Conservation (phyloP, 2,113 vertebrate genomes). For the Trachemys scripta region DNA sequence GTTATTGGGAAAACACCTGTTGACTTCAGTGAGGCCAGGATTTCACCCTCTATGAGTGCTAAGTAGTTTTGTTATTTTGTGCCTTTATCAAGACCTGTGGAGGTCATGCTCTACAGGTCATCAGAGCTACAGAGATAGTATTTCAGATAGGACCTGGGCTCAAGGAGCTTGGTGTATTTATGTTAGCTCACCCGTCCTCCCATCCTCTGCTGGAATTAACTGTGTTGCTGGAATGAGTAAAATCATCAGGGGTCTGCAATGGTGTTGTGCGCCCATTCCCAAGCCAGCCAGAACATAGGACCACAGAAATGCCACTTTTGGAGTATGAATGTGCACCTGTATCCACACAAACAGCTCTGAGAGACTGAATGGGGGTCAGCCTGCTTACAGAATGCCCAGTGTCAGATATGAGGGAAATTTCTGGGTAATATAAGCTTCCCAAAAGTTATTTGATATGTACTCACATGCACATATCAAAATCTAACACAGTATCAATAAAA, state of each 20-base stretch:
- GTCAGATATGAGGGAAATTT: neutral
- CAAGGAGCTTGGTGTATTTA: accelerated
- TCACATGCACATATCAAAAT: neutral
- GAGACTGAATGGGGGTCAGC: neutral
- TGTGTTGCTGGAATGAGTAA: neutral
- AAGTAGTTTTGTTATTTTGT: neutral
- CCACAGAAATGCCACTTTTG: neutral
- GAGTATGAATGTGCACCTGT: neutral
- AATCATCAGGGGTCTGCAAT: neutral
- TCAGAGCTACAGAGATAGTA: neutral
- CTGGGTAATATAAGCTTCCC: neutral
- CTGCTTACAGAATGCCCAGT: neutral
- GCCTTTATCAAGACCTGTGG: neutral
- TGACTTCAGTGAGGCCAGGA: neutral
- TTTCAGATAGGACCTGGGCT: neutral
- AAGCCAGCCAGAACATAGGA: neutral
- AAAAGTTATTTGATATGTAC: neutral
- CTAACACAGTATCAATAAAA: neutral
- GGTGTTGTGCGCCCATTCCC: neutral
- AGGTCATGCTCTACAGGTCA: neutral
- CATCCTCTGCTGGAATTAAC: neutral
- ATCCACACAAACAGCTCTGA: neutral
- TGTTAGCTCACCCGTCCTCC: neutral
- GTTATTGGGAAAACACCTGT: slow-evolving; percentile 53
- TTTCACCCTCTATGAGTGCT: slow-evolving; percentile 7